A percentile compares a stretch with the other conserved stretches of the same genome.
phyloP scores from a whole-genome alignment of 2,888 invertebrate species.

The Cetonia aurata region DNA sequence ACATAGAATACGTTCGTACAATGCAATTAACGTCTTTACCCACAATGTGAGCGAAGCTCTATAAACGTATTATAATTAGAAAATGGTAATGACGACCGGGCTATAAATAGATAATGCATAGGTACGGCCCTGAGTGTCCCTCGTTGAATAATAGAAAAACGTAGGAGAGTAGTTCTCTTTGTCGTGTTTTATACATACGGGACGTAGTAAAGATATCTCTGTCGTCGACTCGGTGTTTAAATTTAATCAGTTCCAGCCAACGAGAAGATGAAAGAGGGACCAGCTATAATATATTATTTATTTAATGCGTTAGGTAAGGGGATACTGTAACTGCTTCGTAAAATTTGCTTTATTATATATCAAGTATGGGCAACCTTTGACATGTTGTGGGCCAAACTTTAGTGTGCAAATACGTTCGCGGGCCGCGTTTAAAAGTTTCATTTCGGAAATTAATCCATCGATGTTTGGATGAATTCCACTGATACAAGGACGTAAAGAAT shows the following conservation, averaged over 20 bases:
- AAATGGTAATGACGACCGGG: slow-evolving; percentile 39
- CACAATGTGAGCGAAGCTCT: slow-evolving; percentile 27
- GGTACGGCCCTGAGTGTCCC: slow-evolving; percentile 41
- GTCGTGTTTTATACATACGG: slow-evolving; percentile 4
- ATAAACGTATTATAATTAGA: slow-evolving; percentile 44
- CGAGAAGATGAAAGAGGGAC: slow-evolving; percentile 1
- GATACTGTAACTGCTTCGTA: background rate
- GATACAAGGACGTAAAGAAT: too few relatives aligned
- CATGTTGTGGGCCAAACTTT: too few relatives aligned
- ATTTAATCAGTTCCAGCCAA: slow-evolving; percentile 12
- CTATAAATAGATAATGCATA: slow-evolving; percentile 41
- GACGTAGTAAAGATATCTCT: slow-evolving; percentile 17
- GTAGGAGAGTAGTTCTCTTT: slow-evolving; percentile 35
- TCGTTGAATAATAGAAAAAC: slow-evolving; percentile 32
- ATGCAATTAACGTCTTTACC: slow-evolving; percentile 23
- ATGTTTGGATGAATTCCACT: too few relatives aligned
- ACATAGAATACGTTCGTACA: slow-evolving; percentile 12
- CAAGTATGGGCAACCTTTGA: too few relatives aligned
- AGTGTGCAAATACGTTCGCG: too few relatives aligned
- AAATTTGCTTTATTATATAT: background rate
- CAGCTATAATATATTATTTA: background rate
- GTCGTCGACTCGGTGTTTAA: slow-evolving; percentile 6
- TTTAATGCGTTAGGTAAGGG: too few relatives aligned
- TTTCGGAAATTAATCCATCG: too few relatives aligned
- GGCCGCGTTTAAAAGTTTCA: too few relatives aligned